Base-by-base conservation (phyloP, 2,888 invertebrate species). In the Tinea pellionella region DNA sequence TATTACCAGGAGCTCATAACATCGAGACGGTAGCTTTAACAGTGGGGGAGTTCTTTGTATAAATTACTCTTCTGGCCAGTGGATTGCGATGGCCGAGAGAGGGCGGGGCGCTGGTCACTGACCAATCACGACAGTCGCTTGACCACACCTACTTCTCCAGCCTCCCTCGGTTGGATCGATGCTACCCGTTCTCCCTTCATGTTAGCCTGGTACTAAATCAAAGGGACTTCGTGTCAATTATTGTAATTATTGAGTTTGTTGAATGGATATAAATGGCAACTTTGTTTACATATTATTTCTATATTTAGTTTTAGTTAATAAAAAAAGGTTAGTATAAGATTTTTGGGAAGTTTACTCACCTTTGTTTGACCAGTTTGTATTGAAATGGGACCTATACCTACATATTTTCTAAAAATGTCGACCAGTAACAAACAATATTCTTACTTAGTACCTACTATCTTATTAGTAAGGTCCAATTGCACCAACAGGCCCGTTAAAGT, bases 81-180 rank as follows among this genome's bases (percentile, higher is more conserved):
- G 62, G 60, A 61, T 53, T 18, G 61, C 56, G 61, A 19, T 60
- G 61, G 61, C 60, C 59, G 62, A 42, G 62, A 61, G 63, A 24
- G 64, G 63, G 62, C 63, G 69, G 64, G 63, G 63, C 63, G 60
- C 64, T 64, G 64, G 65, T 63, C 62, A 65, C 61, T 65, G 66
- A 60, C 75, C 77, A 76, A 74, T 73, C 59, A 63, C 68, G 61
- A 60, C 65, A 69, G 69, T 19, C 41, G 51, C 64, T 63, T 65
- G 65, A 65, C 64, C 65, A 65, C 64, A 64, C 65, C 65, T 63
- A 62, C 62, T 53, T 59, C 58, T 62, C 60, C 62, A 61, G 37
- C 63, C 61, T 59, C 18, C 60, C 55, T 55, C n/a, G 15, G 13
- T 13, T 9, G 13, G 55, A 59, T 59, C 55, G 58, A 61, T 61